Base-by-base conservation (phyloP, 2,797 vertebrate genomes). In the Pangasius sanitwongsei region DNA sequence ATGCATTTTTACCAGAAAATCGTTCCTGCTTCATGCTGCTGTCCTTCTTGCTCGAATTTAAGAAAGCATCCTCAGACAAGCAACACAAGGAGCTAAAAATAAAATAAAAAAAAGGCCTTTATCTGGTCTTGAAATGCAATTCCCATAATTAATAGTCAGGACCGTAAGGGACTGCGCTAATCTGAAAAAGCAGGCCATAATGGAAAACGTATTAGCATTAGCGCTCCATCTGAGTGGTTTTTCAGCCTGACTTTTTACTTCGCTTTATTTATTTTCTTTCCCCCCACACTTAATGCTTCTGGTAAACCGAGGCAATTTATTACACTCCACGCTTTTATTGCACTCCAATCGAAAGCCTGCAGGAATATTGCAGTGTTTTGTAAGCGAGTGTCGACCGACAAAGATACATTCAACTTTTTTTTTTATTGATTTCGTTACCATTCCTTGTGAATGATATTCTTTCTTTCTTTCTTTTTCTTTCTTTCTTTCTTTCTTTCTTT, bases 321-420 rank as follows among this genome's bases (percentile, higher is more conserved):
- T 92, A 92, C 55, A 57, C 41, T 82, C 83, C 85, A 88, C 86
- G 91, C 91, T 92, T 92, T 92, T 93, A 93, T 94, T 93, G 91
- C 91, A 90, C 86, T 89, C 86, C 86, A 61, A 89, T 89, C 87
- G 89, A 91, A 84, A 91, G 88, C 90, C 89, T 72, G 65, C 37
- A 70, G 89, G 86, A 90, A 88, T 75, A 84, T 88, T 44, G 88
- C 55, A 23, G 88, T 87, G 78, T 50, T 87, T 88, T 44, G 81
- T 86, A 63, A 91, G 89, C 48, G 87, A 61, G 87, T 31, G 90
- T 86, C 78, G 89, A 83, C 84, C 82, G 70, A 82, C 88, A 70
- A 61, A 89, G 72, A 87, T 69, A 28, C 61, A 80, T 83, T 87
- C 70, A 72, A 72, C 67, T 72, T 86, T 86, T 63, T 61, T 69